phyloP scores from a whole-genome alignment of 2,113 vertebrate genomes.

The Notothenia rossii region DNA sequence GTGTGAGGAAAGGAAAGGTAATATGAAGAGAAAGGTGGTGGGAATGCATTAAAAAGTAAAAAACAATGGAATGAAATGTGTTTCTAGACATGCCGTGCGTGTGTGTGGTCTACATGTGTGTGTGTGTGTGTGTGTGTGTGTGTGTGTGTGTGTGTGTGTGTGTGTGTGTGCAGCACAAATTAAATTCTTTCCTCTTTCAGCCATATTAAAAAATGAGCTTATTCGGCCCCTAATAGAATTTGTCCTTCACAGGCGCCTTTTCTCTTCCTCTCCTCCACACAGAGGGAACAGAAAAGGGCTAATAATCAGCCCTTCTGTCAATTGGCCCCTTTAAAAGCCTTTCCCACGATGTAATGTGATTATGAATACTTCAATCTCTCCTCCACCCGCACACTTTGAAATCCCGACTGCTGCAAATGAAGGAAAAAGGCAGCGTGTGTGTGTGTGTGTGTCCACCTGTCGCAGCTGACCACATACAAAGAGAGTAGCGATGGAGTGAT shows the following conservation, averaged over 20 bases:
- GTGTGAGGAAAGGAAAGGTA: neutral
- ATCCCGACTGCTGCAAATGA: slow-evolving; percentile 66
- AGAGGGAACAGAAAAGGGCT: slow-evolving; percentile 77
- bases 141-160: neutral
- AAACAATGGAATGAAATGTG: slow-evolving; percentile 10
- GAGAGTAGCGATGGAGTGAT: slow-evolving; percentile 61
- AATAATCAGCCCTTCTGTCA: slow-evolving; percentile 83
- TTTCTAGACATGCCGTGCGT: slow-evolving; percentile 7
- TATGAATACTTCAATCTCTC: slow-evolving; percentile 86
- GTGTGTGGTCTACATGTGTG: slow-evolving; percentile 13
- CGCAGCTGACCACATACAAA: slow-evolving; percentile 72
- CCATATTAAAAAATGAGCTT: slow-evolving; percentile 84
- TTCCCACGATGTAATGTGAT: slow-evolving; percentile 85
- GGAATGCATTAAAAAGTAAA: slow-evolving; percentile 9
- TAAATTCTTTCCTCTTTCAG: slow-evolving; percentile 84
- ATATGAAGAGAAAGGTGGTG: neutral
- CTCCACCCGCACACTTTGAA: slow-evolving; percentile 74
- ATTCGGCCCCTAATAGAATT: slow-evolving; percentile 85
- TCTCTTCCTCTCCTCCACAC: slow-evolving; percentile 69
- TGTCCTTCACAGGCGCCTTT: slow-evolving; percentile 83
- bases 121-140: neutral
- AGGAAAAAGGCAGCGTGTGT: no score
- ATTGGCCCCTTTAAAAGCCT: slow-evolving; percentile 84
- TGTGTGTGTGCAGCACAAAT: slow-evolving; percentile 70
- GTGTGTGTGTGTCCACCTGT: slow-evolving; percentile 66